Evolutionary conservation across 2,797 vertebrate species (phyloP), one percentile per base, ranked within the genome.

Genomic region (Pipistrellus pygmaeus): DNA sequence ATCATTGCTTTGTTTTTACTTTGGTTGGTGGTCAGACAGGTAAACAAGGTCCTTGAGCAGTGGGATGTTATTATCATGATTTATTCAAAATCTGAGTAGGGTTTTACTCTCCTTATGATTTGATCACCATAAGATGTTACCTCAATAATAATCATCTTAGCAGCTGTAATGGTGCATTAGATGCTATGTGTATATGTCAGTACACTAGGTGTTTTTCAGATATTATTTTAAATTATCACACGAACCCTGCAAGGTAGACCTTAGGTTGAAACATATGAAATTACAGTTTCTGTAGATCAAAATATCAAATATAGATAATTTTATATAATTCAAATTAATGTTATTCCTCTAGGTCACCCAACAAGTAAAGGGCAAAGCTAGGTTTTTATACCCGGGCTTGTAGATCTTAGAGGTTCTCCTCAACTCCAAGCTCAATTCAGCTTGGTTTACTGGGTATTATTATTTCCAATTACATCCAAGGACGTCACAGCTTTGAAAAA

Each of bases 1-100:
- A 92, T 51, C 91, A 51, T 57, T 51, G 46, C 81, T 94, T 95
- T 87, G 72, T 90, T 95, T 91, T 90, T 72, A 88, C 93, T 78
- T 89, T 84, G 57, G 51, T 68, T 11, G n/a, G 21, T 17, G 46
- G 62, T 90, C 72, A 94, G 55, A 93, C 55, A 46, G 90, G 60
- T 53, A 86, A 90, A 90, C 83, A 55, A 76, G 66, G 46, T 90
- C 57, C 14, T 62, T 57, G 64, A n/a, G 51, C n/a, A 55, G 27
- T 60, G 48, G 51, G 71, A 38, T 80, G n/a, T 20, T 87, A 55
- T 53, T 88, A 77, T 25, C 21, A 66, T 72, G 90, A 78, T 62
- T 91, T 92, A 95, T 20, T 82, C 12, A 57, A 89, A 94, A 87
- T 92, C 30, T 83, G 8, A 89, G 53, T 27, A 41, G 18, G 8